Conservation (phyloP, 2,797 vertebrate species). For the Hoplostethus atlanticus region DNA sequence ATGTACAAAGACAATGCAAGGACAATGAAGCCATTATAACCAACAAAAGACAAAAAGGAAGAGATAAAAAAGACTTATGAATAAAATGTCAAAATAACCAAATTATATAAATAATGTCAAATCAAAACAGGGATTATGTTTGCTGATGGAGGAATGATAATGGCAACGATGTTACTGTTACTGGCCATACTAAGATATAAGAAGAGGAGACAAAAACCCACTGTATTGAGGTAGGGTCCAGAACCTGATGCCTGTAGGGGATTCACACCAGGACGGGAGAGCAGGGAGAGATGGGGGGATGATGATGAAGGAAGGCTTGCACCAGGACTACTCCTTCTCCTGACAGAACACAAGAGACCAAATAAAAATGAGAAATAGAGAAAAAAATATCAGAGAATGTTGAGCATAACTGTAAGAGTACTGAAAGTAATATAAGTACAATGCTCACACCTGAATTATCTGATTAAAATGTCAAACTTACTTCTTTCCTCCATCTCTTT, state of each 20-base stretch:
- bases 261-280: slow-evolving; percentile 80
- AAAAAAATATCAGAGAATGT: neutral
- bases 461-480: slow-evolving; percentile 65
- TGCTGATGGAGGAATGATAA: slow-evolving; percentile 54
- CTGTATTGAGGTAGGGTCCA: slow-evolving; percentile 84
- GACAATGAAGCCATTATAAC: slow-evolving; percentile 64
- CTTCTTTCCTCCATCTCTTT: slow-evolving; percentile 89
- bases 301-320: slow-evolving; percentile 77
- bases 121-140: slow-evolving; percentile 66
- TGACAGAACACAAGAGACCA: slow-evolving; percentile 39
- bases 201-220: slow-evolving; percentile 69
- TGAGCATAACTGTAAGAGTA: neutral
- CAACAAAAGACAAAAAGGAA: slow-evolving; percentile 52
- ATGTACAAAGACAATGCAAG: slow-evolving; percentile 68
- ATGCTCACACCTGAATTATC: neutral
- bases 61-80: slow-evolving; percentile 65
- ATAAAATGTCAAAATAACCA: slow-evolving; percentile 67
- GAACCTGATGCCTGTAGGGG: slow-evolving; percentile 78
- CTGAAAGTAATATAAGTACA: no score
- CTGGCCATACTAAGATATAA: neutral
- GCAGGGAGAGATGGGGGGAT: slow-evolving; percentile 82
- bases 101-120: slow-evolving; percentile 63
- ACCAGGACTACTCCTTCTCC: slow-evolving; percentile 81
- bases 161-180: slow-evolving; percentile 44
- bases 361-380: neutral